Evolutionary conservation across 2,797 vertebrate species (phyloP).

Genomic region (Arnoldichthys spilopterus): DNA sequence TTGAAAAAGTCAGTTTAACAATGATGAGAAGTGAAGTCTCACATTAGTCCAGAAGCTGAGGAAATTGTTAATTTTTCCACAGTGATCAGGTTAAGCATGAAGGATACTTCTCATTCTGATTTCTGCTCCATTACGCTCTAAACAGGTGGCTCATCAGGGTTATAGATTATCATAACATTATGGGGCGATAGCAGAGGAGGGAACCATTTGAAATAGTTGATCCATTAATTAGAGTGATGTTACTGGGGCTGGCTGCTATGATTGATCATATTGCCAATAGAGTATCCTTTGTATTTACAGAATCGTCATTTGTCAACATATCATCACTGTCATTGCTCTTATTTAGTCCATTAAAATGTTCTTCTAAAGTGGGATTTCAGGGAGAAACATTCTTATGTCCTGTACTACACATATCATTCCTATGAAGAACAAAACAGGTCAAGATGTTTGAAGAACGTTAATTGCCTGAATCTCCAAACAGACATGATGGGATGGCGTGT

Average conservation of each 20-base stretch:
- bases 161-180: conserved; percentile 1
- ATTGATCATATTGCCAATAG: neutral
- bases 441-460: neutral
- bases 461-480: neutral
- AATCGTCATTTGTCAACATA: neutral
- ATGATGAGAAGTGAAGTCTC: neutral
- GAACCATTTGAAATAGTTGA: conserved; percentile 6
- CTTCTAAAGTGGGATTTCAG: neutral
- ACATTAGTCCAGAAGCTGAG: neutral
- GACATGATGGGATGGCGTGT: neutral
- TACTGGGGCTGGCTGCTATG: neutral
- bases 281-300: neutral
- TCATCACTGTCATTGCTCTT: neutral
- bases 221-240: conserved; percentile 12
- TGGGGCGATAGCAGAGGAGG: neutral
- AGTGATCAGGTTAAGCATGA: neutral
- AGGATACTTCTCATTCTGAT: neutral
- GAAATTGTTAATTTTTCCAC: neutral
- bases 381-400: neutral
- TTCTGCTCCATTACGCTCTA: neutral
- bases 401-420: neutral
- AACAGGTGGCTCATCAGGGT: neutral
- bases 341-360: neutral
- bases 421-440: neutral
- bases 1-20: neutral